Conservation (phyloP, 2,888 invertebrate genomes). For the Sinhomidia bicolor region DNA sequence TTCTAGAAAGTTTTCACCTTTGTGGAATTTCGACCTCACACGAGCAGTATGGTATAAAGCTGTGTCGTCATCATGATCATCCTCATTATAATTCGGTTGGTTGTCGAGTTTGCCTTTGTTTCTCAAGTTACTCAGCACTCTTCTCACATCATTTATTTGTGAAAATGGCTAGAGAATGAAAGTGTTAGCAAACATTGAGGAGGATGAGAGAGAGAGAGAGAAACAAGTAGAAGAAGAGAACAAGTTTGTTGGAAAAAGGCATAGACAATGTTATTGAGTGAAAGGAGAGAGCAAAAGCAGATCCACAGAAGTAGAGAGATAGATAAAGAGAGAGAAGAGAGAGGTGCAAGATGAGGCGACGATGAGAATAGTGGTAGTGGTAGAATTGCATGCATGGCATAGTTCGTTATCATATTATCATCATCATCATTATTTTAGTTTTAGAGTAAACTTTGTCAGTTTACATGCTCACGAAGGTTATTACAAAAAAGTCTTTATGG, state of each 20-base stretch:
- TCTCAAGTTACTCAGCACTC: constrained; percentile 41
- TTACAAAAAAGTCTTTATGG: background rate
- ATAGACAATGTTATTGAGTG: background rate
- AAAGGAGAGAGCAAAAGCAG: constrained; percentile 11
- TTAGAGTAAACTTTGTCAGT: constrained; percentile 26
- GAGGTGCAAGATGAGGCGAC: background rate
- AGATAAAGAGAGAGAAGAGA: background rate
- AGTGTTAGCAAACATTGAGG: constrained; percentile 49
- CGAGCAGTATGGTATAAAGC: background rate
- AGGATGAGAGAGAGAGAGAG: background rate
- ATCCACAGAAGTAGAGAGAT: no score
- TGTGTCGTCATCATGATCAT: background rate
- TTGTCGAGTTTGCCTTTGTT: constrained; percentile 41
- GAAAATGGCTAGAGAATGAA: constrained; percentile 51
- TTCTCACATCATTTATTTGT: constrained; percentile 64
- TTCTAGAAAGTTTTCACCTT: constrained; percentile 58
- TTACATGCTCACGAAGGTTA: background rate
- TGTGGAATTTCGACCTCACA: constrained; percentile 43
- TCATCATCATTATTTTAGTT: background rate
- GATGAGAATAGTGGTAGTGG: no score
- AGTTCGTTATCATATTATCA: constrained; percentile 4
- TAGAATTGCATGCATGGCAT: constrained; percentile 9
- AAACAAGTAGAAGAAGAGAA: no score
- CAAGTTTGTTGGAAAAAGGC: background rate
- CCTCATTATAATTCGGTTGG: constrained; percentile 24